Conservation (phyloP, 2,888 invertebrate genomes). For the Aporophyla lueneburgensis region DNA sequence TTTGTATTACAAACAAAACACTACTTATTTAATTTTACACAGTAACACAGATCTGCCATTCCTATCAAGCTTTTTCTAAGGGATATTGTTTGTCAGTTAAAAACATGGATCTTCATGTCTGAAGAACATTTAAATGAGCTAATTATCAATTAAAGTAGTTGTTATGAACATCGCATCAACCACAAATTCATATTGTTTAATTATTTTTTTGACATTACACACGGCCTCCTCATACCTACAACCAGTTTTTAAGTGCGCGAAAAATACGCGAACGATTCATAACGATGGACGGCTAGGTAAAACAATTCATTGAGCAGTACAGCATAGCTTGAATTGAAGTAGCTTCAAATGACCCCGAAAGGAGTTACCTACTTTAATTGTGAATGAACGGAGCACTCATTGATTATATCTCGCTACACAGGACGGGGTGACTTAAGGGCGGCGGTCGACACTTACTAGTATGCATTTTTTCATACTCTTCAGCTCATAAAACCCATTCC, state of each 20-base stretch:
- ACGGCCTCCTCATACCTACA: slow-evolving; percentile 27
- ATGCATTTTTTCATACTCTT: slow-evolving; percentile 66
- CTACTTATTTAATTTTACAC: slow-evolving; percentile 6
- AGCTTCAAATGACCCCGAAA: slow-evolving; percentile 87
- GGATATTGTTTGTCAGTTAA: neutral
- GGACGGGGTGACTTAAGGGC: slow-evolving; percentile 84
- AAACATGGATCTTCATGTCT: slow-evolving; percentile 11
- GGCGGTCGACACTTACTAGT: slow-evolving; percentile 80
- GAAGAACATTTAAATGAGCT: slow-evolving; percentile 30
- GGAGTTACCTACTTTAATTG: slow-evolving; percentile 84
- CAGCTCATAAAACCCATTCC: slow-evolving; percentile 60
- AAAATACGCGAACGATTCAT: slow-evolving; percentile 64
- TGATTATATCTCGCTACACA: slow-evolving; percentile 83
- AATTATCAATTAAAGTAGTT: slow-evolving; percentile 58
- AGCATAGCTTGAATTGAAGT: slow-evolving; percentile 76
- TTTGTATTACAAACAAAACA: slow-evolving; percentile 8
- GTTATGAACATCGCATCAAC: slow-evolving; percentile 15
- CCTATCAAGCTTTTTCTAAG: neutral
- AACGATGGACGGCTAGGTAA: slow-evolving; percentile 45
- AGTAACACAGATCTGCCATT: slow-evolving; percentile 13
- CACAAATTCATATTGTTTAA: slow-evolving; percentile 46
- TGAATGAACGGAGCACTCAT: slow-evolving; percentile 89
- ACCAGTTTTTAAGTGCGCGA: slow-evolving; percentile 67
- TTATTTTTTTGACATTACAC: slow-evolving; percentile 37
- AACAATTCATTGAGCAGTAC: slow-evolving; percentile 77